These are phyloP conservation scores for Macaria liturata DNA, from an alignment of 2,888 invertebrate genomes.

Conservation along the genomic window DNA sequence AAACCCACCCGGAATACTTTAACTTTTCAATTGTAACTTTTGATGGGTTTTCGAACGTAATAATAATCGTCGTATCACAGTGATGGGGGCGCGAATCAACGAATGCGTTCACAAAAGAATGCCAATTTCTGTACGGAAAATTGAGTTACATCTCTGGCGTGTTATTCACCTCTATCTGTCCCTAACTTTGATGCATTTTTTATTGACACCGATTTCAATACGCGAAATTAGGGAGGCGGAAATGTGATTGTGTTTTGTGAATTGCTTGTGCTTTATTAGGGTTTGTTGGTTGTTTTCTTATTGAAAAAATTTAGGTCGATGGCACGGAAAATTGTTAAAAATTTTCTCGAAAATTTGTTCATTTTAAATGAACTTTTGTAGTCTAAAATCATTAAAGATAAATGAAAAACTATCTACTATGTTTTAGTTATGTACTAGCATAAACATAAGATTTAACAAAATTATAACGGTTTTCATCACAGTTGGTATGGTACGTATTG, in stretches of 20 bases:
- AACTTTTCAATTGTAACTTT: constrained; percentile 84
- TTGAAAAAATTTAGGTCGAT: not conserved
- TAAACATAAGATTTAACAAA: too few species aligned
- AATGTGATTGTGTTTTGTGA: constrained; percentile 34
- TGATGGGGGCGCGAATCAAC: constrained; percentile 76
- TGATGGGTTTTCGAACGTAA: constrained; percentile 83
- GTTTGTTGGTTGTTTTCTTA: constrained; percentile 13
- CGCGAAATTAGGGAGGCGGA: constrained; percentile 34
- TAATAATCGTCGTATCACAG: constrained; percentile 78
- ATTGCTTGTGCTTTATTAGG: constrained; percentile 32
- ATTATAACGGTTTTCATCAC: too few species aligned
- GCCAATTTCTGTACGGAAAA: constrained; percentile 79
- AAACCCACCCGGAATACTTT: constrained; percentile 79
- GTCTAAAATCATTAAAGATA: too few species aligned
- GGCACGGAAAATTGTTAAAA: too few species aligned
- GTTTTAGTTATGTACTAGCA: too few species aligned
- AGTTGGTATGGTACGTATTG: too few species aligned
- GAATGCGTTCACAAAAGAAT: constrained; percentile 73
- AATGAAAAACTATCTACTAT: too few species aligned
- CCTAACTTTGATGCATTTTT: constrained; percentile 58
- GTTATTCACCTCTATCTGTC: constrained; percentile 61
- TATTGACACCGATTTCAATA: constrained; percentile 51
- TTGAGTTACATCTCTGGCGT: constrained; percentile 70
- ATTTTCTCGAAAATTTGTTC: too few species aligned
- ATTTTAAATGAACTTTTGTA: too few species aligned